Evolutionary conservation across 2,113 vertebrate species (phyloP), one percentile per base, ranked within the genome.

Genomic region (Pampusana beccarii): DNA sequence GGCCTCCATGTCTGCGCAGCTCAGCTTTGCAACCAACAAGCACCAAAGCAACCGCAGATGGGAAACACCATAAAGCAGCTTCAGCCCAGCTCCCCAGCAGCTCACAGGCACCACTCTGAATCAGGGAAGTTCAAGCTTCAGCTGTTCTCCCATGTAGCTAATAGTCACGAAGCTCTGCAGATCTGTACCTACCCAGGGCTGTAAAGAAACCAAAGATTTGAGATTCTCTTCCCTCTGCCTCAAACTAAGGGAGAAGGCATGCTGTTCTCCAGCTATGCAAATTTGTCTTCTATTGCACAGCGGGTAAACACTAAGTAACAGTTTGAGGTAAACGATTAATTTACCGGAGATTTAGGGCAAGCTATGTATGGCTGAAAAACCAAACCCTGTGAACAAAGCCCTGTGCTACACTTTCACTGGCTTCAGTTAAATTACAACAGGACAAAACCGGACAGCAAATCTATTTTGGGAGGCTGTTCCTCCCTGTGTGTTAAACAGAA

Each of bases 241-340:
- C 54, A 53, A 73, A 4, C 28, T 60, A 65, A 88, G 31, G 46
- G 58, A 80, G 86, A 72, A 90, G 18, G 40, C 62, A 72, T 0
- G 1, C 57, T 71, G 79, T 53, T 85, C 66, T 6, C 14, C 44
- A 80, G 48, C 48, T 60, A 78, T 51, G 72, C 50, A 80, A 73
- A 91, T 83, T 15, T 57, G 29, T 82, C 48, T 67, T 84, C 77
- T 81, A 89, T 60, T 78, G 34, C 65, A 89, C 64, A 67, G 60
- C 18, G 20, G 14, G 38, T 70, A 95, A 92, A 81, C 46, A 57
- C 21, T 12, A 94, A 92, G 82, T 19, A 91, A 54, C 16, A 42
- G 18, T 84, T 78, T 73, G 38, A 88, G 48, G 38, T 0, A 50
- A 28, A 66, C 48, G 23, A 89, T 79, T 91, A 80, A 86, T 81